Percentiles rank a stretch among this genome's conserved stretches.
phyloP scores from a whole-genome alignment of 2,888 invertebrate genomes.

The Quadriops clusia region DNA sequence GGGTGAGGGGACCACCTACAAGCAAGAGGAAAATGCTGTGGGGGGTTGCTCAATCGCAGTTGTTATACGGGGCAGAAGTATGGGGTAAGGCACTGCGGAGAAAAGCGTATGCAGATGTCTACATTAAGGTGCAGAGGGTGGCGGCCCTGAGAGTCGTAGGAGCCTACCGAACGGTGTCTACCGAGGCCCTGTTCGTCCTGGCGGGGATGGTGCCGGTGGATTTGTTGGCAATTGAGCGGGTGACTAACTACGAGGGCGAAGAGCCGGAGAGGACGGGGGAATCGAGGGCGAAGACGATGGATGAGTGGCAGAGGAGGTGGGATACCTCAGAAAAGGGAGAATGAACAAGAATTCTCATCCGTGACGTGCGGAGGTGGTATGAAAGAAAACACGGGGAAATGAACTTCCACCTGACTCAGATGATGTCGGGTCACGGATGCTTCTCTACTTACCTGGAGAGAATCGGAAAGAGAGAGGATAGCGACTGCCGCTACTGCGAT shows the following conservation, averaged over 20 bases:
- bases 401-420: too few species aligned
- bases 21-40: constrained; percentile 4
- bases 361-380: too few species aligned
- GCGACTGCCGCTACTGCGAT: too few species aligned
- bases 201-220: constrained; percentile 1
- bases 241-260: neutral
- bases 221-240: neutral
- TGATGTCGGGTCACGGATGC: too few species aligned
- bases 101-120: too few species aligned
- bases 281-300: neutral
- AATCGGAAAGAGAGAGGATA: too few species aligned
- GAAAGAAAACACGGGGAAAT: too few species aligned
- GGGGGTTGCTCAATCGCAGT: neutral
- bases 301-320: constrained; percentile 1
- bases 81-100: constrained; percentile 6
- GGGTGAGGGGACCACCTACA: constrained; percentile 1
- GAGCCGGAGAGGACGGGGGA: neutral
- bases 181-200: neutral
- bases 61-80: constrained; percentile 1
- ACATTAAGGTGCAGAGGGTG: too few species aligned
- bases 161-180: constrained; percentile 1
- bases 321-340: too few species aligned
- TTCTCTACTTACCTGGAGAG: too few species aligned
- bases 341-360: too few species aligned
- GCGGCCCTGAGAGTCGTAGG: neutral